phyloP scores from a whole-genome alignment of 1,140 invertebrate genomes.

The Caenorhabditis remanei region DNA sequence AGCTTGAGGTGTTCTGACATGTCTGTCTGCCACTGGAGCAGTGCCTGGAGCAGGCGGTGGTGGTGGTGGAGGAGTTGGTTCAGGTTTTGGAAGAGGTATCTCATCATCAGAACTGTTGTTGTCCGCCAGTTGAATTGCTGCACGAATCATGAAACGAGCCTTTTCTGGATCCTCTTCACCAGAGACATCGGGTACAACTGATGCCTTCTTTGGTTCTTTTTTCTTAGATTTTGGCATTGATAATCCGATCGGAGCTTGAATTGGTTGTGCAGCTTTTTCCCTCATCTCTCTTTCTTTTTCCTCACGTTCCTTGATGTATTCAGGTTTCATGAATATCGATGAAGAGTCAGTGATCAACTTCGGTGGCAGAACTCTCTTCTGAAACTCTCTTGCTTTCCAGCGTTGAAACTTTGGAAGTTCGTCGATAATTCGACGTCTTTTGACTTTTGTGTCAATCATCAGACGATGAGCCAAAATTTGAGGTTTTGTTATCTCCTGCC shows the following conservation, averaged over 20 bases:
- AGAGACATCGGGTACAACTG: background rate
- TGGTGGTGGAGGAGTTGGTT: background rate
- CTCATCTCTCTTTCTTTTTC: slow-evolving; percentile 20
- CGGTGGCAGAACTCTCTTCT: slow-evolving; percentile 5
- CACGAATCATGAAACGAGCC: slow-evolving; percentile 31
- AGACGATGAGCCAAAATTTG: slow-evolving; percentile 22
- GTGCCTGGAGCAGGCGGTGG: background rate
- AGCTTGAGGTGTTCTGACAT: background rate
- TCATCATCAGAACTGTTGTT: slow-evolving; percentile 21
- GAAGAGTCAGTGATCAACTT: slow-evolving; percentile 21
- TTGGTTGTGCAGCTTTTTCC: slow-evolving; percentile 1
- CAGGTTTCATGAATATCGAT: slow-evolving; percentile 32
- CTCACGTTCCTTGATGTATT: slow-evolving; percentile 46
- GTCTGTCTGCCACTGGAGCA: background rate
- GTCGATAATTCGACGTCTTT: background rate
- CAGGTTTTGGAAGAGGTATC: background rate
- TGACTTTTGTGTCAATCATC: background rate
- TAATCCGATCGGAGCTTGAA: background rate
- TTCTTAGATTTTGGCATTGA: background rate
- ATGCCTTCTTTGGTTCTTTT: background rate
- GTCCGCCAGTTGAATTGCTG: slow-evolving; percentile 16
- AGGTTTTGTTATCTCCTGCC: background rate
- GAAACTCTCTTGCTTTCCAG: background rate
- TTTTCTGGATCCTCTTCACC: background rate
- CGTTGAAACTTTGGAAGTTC: slow-evolving; percentile 24